Conservation (phyloP, 2,113 vertebrate species). For the Nothobranchius furzeri region DNA sequence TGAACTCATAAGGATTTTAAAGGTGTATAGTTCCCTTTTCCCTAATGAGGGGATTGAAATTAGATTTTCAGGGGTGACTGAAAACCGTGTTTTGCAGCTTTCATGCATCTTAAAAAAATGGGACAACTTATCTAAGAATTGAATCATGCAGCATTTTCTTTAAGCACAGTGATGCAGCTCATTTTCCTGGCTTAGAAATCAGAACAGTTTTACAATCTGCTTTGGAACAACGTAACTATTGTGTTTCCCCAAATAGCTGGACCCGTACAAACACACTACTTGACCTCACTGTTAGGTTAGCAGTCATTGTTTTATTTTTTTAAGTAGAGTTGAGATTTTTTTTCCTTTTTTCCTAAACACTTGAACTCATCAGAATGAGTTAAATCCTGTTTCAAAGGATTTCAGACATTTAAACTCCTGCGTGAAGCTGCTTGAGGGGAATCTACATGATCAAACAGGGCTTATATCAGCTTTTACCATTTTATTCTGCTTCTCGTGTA, state of each 20-base stretch:
- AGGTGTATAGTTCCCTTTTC: not conserved
- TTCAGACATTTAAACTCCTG: slow-evolving; percentile 1
- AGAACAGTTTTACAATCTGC: slow-evolving; percentile 59
- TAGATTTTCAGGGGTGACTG: not conserved
- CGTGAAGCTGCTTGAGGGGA: not conserved
- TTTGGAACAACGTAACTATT: slow-evolving; percentile 60
- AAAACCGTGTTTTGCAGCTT: slow-evolving; percentile 3
- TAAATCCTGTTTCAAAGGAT: slow-evolving; percentile 10
- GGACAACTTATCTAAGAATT: slow-evolving; percentile 14
- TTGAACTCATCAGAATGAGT: slow-evolving; percentile 4
- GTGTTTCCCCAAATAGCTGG: slow-evolving; percentile 46
- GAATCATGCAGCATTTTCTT: slow-evolving; percentile 36
- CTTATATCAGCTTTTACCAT: not conserved
- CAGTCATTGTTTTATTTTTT: too few species aligned
- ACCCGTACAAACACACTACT: slow-evolving; percentile 17
- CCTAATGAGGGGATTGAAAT: not conserved
- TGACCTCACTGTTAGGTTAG: slow-evolving; percentile 28
- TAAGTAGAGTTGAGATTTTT: slow-evolving; percentile 21
- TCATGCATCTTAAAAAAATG: slow-evolving; percentile 8
- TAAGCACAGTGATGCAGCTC: slow-evolving; percentile 41
- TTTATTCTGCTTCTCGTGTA: not conserved
- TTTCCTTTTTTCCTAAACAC: slow-evolving; percentile 2
- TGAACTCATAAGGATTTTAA: slow-evolving; percentile 12
- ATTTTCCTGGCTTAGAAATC: slow-evolving; percentile 51
- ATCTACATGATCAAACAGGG: slow-evolving; percentile 17